Evolutionary conservation across 2,113 vertebrate species (phyloP), one percentile per base, ranked within the genome.

Genomic region (Zingel zingel): DNA sequence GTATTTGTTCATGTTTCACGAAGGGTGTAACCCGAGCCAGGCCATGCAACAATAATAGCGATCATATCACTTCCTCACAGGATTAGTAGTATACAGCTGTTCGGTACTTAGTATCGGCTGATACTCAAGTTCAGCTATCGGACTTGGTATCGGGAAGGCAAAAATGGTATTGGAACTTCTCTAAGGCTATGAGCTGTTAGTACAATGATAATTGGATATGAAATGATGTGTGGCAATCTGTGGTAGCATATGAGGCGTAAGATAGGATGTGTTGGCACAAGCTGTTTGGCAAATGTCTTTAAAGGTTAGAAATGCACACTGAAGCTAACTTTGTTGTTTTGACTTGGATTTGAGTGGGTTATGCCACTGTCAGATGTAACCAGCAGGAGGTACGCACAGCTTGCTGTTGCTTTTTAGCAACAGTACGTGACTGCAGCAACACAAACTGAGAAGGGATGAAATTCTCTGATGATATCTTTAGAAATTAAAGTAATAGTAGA

Each of bases 401-500:
- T 47, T 5, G 1, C 6, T 64, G 23, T 14, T 53, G 43, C 16
- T 75, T 75, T 79, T 79, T 19, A 65, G 54, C 21, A 54, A 13
- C 58, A 5, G 23, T 9, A 63, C 79, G 70, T 21, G 25, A 74
- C 47, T 23, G 23, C 70, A 73, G 62, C 15, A 77, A 25, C 36
- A 75, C n/a, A 36, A 68, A 51, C n/a, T 64, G 76, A 63, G n/a
- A 53, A 14, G 64, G 51, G 16, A 77, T 71, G 14, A 66, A 73
- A 73, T 53, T 21, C 51, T 86, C 62, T 77, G 66, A 63, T 71
- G 56, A 72, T 47, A 54, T 62, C 53, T 72, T 45, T 16, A 64
- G 53, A 72, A 79, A 77, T 79, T 18, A 3, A 59, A 81, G 77
- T 36, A 48, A 39, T 4, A 16, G 39, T 43, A 11, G 39, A 43